Evolutionary conservation across 2,797 vertebrate species (phyloP).

Genomic region (Cygnus olor): DNA sequence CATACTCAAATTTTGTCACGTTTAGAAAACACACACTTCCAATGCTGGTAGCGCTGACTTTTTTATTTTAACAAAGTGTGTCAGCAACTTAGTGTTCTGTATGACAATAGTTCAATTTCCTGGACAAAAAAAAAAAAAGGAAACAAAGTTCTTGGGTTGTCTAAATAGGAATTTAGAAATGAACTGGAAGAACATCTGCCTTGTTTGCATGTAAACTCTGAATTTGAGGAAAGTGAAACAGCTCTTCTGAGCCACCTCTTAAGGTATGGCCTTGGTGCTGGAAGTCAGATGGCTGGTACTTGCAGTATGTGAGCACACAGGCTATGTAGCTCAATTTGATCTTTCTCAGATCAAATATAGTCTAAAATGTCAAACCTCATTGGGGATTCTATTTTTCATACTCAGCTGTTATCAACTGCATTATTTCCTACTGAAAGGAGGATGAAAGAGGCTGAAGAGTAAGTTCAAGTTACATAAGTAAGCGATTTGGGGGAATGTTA

Average conservation of each 20-base stretch:
- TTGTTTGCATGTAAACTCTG: not conserved
- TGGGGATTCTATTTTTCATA: not conserved
- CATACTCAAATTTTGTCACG: not conserved
- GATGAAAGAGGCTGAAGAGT: not conserved
- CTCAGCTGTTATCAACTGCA: not conserved
- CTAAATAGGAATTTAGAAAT: not conserved
- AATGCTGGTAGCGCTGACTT: not conserved
- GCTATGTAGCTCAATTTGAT: not conserved
- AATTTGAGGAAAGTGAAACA: not conserved
- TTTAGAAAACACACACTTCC: not conserved
- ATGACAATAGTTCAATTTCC: not conserved
- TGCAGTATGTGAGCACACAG: not conserved
- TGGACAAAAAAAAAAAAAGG: not conserved
- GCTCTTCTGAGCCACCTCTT: not conserved
- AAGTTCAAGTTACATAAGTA: not conserved
- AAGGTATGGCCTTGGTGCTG: not conserved
- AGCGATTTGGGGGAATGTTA: not conserved
- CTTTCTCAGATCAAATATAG: not conserved
- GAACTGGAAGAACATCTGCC: not conserved
- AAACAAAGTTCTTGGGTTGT: not conserved
- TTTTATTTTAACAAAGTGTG: accelerated
- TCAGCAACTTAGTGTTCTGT: not conserved
- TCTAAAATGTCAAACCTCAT: not conserved
- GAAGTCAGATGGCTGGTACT: not conserved
- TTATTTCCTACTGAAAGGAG: not conserved